A percentile compares a stretch with the other conserved stretches of the same genome.
Evolutionary conservation across 1,140 invertebrate genomes (phyloP).

Genomic region (Akabosia matsudoensis): DNA sequence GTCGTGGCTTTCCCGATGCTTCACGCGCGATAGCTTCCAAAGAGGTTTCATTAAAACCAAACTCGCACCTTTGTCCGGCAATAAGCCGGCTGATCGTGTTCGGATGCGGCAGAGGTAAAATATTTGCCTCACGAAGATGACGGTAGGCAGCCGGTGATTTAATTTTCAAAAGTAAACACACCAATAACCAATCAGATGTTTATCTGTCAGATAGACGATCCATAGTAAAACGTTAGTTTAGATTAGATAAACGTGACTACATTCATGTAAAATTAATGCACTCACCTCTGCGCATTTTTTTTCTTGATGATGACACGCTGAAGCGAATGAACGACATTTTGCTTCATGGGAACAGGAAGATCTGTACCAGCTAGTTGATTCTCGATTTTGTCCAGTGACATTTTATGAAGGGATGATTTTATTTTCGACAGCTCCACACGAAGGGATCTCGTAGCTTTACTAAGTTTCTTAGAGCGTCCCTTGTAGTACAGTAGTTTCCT

Average conservation of each 20-base stretch:
- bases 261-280: too few relatives aligned
- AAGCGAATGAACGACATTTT: not conserved
- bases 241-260: not conserved
- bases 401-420: not conserved
- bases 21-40: not conserved
- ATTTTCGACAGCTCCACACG: too few relatives aligned
- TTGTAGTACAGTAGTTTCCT: too few relatives aligned
- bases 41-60: constrained; percentile 22
- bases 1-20: not conserved
- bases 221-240: not conserved
- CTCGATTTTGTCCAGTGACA: not conserved
- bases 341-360: not conserved
- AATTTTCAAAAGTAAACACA: not conserved
- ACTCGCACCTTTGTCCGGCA: not conserved
- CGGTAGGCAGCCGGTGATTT: not conserved
- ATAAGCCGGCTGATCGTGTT: not conserved
- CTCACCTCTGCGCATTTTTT: not conserved
- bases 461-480: too few relatives aligned
- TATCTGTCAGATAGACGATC: not conserved
- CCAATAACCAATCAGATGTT: not conserved
- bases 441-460: too few relatives aligned
- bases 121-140: not conserved
- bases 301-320: constrained; percentile 34
- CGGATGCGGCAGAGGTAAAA: not conserved
- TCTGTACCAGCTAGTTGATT: not conserved